A percentile compares a stretch with the other conserved stretches of the same genome.
Conservation (phyloP, 2,113 vertebrate species). For the Sceloporus undulatus region DNA sequence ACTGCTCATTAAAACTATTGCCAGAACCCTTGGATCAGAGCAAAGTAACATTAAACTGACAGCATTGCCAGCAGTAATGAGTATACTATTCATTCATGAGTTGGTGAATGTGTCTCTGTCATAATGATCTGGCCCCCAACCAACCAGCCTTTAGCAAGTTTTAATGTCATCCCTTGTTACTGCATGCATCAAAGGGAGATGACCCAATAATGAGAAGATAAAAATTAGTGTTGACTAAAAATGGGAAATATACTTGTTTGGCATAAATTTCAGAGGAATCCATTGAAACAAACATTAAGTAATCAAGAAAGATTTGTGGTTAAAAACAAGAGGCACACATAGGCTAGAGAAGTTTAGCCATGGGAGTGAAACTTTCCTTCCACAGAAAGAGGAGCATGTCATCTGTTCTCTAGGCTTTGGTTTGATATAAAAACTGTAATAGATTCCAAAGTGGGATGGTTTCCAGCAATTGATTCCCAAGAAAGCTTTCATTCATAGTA, state of each 20-base stretch:
- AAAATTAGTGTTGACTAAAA: neutral
- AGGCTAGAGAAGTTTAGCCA: neutral
- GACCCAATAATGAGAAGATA: slow-evolving; percentile 10
- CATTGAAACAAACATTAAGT: neutral
- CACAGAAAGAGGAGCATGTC: neutral
- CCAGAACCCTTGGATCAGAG: neutral
- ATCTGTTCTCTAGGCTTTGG: neutral
- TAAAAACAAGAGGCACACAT: neutral
- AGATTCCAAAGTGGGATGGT: slow-evolving; percentile 16
- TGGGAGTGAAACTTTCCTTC: neutral
- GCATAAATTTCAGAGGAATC: neutral
- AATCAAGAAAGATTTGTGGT: neutral
- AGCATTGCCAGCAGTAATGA: neutral
- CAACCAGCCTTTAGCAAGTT: slow-evolving; percentile 7
- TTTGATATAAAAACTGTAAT: neutral
- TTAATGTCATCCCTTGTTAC: neutral
- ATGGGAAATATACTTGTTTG: neutral
- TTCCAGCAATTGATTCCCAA: neutral
- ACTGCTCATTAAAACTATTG: slow-evolving; percentile 1
- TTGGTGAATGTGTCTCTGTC: neutral
- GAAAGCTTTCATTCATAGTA: neutral
- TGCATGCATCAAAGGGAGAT: slow-evolving; percentile 1
- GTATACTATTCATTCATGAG: neutral
- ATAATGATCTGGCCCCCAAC: neutral
- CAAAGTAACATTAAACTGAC: neutral